phyloP scores from a whole-genome alignment of 1,140 invertebrate genomes.

The Lordiphosa mommai region DNA sequence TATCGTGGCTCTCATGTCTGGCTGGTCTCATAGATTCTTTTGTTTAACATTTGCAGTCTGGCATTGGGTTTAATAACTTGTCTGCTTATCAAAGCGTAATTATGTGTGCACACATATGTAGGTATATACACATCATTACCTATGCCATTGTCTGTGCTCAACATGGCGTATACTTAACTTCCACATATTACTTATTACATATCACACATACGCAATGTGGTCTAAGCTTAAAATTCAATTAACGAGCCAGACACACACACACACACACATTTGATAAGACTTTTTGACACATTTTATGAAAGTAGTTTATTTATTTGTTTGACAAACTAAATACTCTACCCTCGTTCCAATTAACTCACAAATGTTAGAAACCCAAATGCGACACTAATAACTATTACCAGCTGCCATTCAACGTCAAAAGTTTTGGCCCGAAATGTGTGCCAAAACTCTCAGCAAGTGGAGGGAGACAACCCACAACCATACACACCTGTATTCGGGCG shows the following conservation, averaged over 20 bases:
- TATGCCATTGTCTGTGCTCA: constrained; percentile 46
- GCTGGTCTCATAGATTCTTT: constrained; percentile 62
- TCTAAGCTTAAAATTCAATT: constrained; percentile 56
- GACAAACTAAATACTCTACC: constrained; percentile 49
- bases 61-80: constrained; percentile 57
- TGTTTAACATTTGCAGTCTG: constrained; percentile 58
- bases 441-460: constrained; percentile 41
- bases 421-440: constrained; percentile 56
- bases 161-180: constrained; percentile 9
- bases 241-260: constrained; percentile 13
- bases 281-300: constrained; percentile 48
- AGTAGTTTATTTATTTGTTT: constrained; percentile 45
- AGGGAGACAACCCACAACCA: too few relatives aligned
- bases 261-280: constrained; percentile 25
- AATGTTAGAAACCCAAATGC: constrained; percentile 2
- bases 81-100: constrained; percentile 73
- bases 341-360: constrained; percentile 64
- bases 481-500: constrained; percentile 86
- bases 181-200: constrained; percentile 6
- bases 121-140: constrained; percentile 50
- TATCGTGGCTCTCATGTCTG: constrained; percentile 25
- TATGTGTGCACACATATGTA: constrained; percentile 49
- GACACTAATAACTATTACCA: constrained; percentile 34
- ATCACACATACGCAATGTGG: constrained; percentile 35
- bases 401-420: constrained; percentile 65